Conservation (phyloP, 1,140 invertebrate genomes). For the Octopus sinensis region DNA sequence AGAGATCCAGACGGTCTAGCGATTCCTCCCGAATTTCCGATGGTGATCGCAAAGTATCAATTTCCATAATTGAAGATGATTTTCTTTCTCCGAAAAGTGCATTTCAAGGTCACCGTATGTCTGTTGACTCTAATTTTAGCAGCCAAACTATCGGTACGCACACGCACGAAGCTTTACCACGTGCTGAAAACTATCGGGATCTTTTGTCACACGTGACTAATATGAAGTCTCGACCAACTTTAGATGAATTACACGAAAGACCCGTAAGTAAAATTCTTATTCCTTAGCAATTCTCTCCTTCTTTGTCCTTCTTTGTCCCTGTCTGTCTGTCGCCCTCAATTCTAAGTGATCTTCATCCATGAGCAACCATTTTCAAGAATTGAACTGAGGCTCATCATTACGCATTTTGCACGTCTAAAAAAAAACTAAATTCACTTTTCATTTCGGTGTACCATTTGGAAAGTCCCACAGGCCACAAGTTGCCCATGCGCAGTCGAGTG, state of each 20-base stretch:
- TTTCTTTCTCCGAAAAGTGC: neutral
- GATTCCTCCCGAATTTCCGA: neutral
- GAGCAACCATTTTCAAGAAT: no score
- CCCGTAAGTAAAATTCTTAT: constrained; percentile 23
- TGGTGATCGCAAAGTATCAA: constrained; percentile 10
- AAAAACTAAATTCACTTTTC: no score
- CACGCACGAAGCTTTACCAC: constrained; percentile 83
- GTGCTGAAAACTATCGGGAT: constrained; percentile 88
- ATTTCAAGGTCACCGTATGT: neutral
- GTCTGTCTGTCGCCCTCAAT: no score
- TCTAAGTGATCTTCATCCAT: no score
- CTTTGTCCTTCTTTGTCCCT: no score
- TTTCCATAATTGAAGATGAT: neutral
- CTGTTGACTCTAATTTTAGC: constrained; percentile 18
- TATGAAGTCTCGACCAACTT: constrained; percentile 74
- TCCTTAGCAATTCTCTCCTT: no score
- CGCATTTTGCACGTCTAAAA: no score
- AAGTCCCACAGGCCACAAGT: no score
- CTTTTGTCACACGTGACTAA: constrained; percentile 79
- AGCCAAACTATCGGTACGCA: constrained; percentile 56
- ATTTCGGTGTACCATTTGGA: no score
- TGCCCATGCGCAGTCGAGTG: no score
- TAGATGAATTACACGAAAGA: constrained; percentile 83
- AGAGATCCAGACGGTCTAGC: neutral
- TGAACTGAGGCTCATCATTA: no score